These are phyloP conservation scores for Saguinus midas DNA, from an alignment of 2,113 vertebrate species.

Conservation along the genomic window DNA sequence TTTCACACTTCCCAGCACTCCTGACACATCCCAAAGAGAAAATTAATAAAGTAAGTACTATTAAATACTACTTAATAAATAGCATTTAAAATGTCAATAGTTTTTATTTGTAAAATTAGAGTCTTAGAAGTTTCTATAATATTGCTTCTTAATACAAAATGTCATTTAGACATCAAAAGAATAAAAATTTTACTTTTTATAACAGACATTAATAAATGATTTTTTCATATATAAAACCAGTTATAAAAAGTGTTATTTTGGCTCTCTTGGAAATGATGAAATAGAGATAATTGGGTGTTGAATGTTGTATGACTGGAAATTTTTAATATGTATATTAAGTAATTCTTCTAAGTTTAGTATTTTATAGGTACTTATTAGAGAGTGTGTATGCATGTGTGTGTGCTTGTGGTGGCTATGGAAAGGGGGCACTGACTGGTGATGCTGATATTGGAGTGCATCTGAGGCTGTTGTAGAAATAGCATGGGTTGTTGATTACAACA, in stretches of 20 bases:
- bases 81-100: not conserved
- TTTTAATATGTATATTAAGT: not conserved
- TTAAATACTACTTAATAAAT: not conserved
- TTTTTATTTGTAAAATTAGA: conserved; percentile 35
- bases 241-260: conserved; percentile 1
- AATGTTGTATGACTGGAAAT: conserved; percentile 70
- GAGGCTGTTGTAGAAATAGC: conserved; percentile 85
- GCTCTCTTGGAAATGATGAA: conserved; percentile 92
- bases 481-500: conserved; percentile 82
- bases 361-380: not conserved
- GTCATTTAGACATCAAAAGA: not conserved
- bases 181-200: not conserved
- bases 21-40: conserved; percentile 99
- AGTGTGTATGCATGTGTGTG: not conserved
- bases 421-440: conserved; percentile 87
- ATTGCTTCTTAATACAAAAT: not conserved
- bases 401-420: conserved; percentile 77
- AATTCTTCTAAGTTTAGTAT: not conserved
- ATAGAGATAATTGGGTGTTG: conserved; percentile 84
- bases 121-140: not conserved
- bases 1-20: conserved; percentile 96
- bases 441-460: conserved; percentile 96
- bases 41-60: conserved; percentile 96
- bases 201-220: not conserved
- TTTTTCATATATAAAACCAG: conserved; percentile 24